phyloP scores from a whole-genome alignment of 2,888 invertebrate genomes.

The Chrysolina americana region DNA sequence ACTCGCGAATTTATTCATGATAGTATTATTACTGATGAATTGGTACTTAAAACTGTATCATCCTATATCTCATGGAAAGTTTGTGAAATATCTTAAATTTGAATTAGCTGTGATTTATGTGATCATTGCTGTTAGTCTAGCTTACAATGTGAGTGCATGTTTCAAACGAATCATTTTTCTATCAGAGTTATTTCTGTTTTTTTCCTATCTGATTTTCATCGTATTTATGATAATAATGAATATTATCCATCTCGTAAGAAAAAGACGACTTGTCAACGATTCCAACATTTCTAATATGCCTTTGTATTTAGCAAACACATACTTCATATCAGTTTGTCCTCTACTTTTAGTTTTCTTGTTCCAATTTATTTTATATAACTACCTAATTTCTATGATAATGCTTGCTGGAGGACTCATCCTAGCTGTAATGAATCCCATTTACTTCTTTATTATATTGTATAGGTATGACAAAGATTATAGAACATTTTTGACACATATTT shows the following conservation, averaged over 20 bases:
- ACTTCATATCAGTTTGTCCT: slow-evolving; percentile 31
- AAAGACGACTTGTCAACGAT: slow-evolving; percentile 32
- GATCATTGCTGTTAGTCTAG: slow-evolving; percentile 22
- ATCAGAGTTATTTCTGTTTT: slow-evolving; percentile 29
- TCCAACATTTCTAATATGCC: slow-evolving; percentile 36
- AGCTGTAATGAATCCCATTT: slow-evolving; percentile 39
- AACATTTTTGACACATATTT: slow-evolving; percentile 35
- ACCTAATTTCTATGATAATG: neutral
- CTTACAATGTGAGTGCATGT: slow-evolving; percentile 31
- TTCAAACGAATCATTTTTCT: neutral
- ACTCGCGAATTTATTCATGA: slow-evolving; percentile 32
- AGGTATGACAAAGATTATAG: slow-evolving; percentile 42
- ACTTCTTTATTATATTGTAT: slow-evolving; percentile 40
- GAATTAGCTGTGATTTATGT: slow-evolving; percentile 32
- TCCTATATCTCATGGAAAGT: slow-evolving; percentile 30
- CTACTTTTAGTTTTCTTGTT: slow-evolving; percentile 23
- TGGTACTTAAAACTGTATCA: slow-evolving; percentile 45
- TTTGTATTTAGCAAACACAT: slow-evolving; percentile 35
- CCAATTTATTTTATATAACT: neutral
- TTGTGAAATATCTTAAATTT: slow-evolving; percentile 31
- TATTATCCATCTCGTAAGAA: slow-evolving; percentile 40
- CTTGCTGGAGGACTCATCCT: slow-evolving; percentile 29
- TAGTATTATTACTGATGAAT: slow-evolving; percentile 36
- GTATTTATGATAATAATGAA: slow-evolving; percentile 44
- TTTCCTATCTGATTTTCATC: slow-evolving; percentile 37